A percentile compares a stretch with the other conserved stretches of the same genome.
These are phyloP conservation scores for Dreissena rostriformis DNA, from an alignment of 1,140 invertebrate species.

Conservation along the genomic window DNA sequence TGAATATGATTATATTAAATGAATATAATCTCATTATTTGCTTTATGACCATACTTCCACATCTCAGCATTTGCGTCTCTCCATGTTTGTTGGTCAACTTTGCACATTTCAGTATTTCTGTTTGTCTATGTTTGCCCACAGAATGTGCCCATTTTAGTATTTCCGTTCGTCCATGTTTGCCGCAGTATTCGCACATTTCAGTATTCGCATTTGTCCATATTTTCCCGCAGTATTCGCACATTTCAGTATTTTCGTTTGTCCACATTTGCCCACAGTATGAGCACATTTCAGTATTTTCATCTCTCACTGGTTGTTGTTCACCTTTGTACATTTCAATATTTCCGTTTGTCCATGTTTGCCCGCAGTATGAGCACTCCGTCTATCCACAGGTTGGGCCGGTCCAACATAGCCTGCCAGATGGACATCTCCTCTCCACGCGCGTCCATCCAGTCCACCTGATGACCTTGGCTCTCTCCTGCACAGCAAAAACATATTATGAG, in stretches of 20 bases:
- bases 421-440: constrained; percentile 93
- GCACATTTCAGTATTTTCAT: too few species aligned
- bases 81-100: too few species aligned
- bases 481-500: constrained; percentile 68
- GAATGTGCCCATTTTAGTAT: constrained; percentile 24
- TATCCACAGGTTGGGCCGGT: constrained; percentile 97
- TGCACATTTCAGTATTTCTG: too few species aligned
- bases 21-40: too few species aligned
- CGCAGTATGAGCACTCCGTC: constrained; percentile 94
- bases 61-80: too few species aligned
- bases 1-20: too few species aligned
- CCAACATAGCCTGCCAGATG: constrained; percentile 96
- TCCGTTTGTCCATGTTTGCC: constrained; percentile 82
- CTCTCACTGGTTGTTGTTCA: too few species aligned
- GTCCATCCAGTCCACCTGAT: constrained; percentile 96
- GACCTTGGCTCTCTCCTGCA: constrained; percentile 92
- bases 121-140: too few species aligned
- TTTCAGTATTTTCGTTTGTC: constrained; percentile 97
- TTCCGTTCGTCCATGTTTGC: constrained; percentile 81
- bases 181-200: constrained; percentile 89
- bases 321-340: too few species aligned
- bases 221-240: constrained; percentile 90
- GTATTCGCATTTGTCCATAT: constrained; percentile 75
- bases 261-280: constrained; percentile 93
- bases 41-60: too few species aligned